phyloP scores from a whole-genome alignment of 2,888 invertebrate species.

The Drosophila quinaria region DNA sequence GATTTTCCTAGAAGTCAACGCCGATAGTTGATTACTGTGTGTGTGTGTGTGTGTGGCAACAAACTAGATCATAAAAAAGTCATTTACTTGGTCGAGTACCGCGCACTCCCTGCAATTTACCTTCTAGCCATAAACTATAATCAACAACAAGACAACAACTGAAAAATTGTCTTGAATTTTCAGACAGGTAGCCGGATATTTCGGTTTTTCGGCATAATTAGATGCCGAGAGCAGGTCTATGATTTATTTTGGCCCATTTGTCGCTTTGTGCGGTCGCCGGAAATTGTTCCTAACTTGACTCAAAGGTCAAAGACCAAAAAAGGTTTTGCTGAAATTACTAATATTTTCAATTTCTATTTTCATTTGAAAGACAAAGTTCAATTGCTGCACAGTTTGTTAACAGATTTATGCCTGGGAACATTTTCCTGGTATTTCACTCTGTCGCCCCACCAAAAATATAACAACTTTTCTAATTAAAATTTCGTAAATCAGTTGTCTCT shows the following conservation, averaged over 20 bases:
- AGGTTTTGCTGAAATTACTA: slow-evolving; percentile 1
- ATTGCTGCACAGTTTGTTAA: slow-evolving; percentile 37
- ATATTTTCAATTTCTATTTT: slow-evolving; percentile 13
- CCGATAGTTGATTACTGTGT: slow-evolving; percentile 23
- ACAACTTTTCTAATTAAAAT: slow-evolving; percentile 50
- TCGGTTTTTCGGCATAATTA: slow-evolving; percentile 60
- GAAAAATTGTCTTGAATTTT: slow-evolving; percentile 42
- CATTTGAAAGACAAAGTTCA: not conserved
- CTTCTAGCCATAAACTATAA: slow-evolving; percentile 49
- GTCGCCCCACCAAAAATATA: not conserved
- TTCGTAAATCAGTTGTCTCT: slow-evolving; percentile 49
- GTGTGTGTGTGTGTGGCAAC: slow-evolving; percentile 48
- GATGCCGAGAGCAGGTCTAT: slow-evolving; percentile 31
- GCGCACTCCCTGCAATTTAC: not conserved
- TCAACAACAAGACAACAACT: slow-evolving; percentile 25
- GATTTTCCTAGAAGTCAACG: slow-evolving; percentile 25
- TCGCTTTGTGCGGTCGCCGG: slow-evolving; percentile 58
- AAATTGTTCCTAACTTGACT: slow-evolving; percentile 42
- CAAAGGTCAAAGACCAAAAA: slow-evolving; percentile 33
- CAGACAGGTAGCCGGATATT: slow-evolving; percentile 54
- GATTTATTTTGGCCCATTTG: slow-evolving; percentile 46
- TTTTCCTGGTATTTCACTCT: not conserved
- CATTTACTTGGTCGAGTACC: slow-evolving; percentile 40
- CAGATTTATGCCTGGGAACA: slow-evolving; percentile 44
- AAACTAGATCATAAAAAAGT: slow-evolving; percentile 57